Evolutionary conservation across 1,140 invertebrate species (phyloP).

Genomic region (Bombus confusus): DNA sequence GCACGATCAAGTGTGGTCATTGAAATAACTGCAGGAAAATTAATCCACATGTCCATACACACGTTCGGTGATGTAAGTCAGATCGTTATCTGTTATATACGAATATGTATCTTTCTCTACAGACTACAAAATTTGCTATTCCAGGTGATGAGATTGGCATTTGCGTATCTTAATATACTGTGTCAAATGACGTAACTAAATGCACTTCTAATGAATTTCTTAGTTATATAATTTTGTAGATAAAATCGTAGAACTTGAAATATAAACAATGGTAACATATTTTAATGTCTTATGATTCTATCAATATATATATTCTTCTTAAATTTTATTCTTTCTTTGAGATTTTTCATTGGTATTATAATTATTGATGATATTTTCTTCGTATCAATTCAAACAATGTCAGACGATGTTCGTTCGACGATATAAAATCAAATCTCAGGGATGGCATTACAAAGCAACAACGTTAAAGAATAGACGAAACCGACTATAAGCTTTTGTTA

Average conservation of each 20-base stretch:
- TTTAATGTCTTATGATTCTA: not conserved
- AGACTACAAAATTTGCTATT: not conserved
- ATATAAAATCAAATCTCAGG: too few species aligned
- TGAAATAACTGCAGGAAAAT: constrained; percentile 68
- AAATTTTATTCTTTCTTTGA: not conserved
- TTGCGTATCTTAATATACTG: constrained; percentile 51
- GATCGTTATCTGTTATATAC: too few species aligned
- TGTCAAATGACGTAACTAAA: not conserved
- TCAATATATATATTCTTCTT: not conserved
- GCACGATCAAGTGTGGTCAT: constrained; percentile 56
- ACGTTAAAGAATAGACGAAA: too few species aligned
- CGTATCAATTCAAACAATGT: too few species aligned
- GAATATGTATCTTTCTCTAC: too few species aligned
- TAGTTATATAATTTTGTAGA: not conserved
- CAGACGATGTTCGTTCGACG: too few species aligned
- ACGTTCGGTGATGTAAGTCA: constrained; percentile 69
- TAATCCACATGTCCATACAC: constrained; percentile 60
- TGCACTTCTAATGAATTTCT: not conserved
- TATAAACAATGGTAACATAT: accelerated
- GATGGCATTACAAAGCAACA: too few species aligned
- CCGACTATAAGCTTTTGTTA: too few species aligned
- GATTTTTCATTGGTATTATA: too few species aligned
- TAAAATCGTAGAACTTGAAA: not conserved
- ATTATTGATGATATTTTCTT: too few species aligned
- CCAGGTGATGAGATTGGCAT: constrained; percentile 64